A percentile compares a stretch with the other conserved stretches of the same genome.
Evolutionary conservation across 2,113 vertebrate species (phyloP).

Genomic region (Mus musculus): GRCm39 chr7:77324001-77324500

Average conservation of each 20-base stretch:
- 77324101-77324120: neutral
- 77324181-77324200: neutral
- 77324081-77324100: neutral
- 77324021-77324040: neutral
- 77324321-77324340: neutral
- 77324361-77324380: neutral
- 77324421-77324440: neutral
- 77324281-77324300: neutral
- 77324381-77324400: neutral
- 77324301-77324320: neutral
- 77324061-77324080: neutral
- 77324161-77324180: neutral
- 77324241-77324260: neutral
- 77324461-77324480: neutral
- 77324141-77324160: neutral
- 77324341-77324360: neutral
- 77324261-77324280: neutral
- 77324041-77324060: neutral
- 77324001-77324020: neutral
- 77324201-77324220: neutral
- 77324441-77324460: neutral
- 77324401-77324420: neutral
- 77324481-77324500: neutral
- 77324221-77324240: neutral
- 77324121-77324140: neutral